These are phyloP conservation scores for Oreochromis mossambicus DNA, from an alignment of 2,797 vertebrate species.

Conservation along the genomic window DNA sequence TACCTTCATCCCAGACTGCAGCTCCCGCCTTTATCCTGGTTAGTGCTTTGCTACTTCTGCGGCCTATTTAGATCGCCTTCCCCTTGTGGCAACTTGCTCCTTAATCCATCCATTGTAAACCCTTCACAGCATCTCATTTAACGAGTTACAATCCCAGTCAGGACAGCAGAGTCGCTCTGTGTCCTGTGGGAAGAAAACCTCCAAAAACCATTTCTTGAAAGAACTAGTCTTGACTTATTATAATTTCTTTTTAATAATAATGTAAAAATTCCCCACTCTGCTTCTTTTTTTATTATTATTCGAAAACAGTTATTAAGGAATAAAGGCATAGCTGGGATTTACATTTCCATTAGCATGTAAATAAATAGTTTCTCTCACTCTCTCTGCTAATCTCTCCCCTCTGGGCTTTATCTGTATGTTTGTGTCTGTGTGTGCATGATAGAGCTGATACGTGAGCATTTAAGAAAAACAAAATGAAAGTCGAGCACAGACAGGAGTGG, in stretches of 20 bases:
- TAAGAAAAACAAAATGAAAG: neutral
- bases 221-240: neutral
- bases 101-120: neutral
- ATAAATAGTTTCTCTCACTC: neutral
- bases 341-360: neutral
- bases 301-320: neutral
- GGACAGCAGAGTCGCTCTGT: neutral
- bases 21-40: neutral
- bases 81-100: neutral
- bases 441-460: neutral
- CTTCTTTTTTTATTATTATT: neutral
- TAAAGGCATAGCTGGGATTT: neutral
- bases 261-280: neutral
- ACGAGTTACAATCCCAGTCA: neutral
- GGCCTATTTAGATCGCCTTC: neutral
- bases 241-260: neutral
- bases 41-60: neutral
- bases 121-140: constrained; percentile 10
- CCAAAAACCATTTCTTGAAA: neutral
- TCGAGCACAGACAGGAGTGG: neutral
- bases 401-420: neutral
- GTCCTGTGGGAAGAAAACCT: neutral
- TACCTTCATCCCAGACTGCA: neutral
- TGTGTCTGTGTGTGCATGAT: neutral
- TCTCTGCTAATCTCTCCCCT: neutral